These are phyloP conservation scores for Acanthurus tractus DNA, from an alignment of 2,797 vertebrate genomes.

Conservation along the genomic window DNA sequence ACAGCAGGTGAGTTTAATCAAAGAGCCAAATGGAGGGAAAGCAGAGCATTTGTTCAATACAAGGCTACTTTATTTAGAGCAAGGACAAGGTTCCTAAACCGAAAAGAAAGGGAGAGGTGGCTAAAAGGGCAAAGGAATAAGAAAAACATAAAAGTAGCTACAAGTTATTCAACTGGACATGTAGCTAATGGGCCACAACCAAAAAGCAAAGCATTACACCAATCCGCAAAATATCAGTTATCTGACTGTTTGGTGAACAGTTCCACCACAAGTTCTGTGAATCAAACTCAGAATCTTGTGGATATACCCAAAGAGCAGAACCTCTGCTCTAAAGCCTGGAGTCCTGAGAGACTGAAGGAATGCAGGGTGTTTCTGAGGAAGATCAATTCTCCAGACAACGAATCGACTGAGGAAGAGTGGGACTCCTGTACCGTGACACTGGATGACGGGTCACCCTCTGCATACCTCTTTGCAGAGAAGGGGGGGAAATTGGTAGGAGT, in stretches of 20 bases:
- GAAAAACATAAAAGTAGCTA: constrained; percentile 20
- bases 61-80: constrained; percentile 73
- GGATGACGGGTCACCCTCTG: constrained; percentile 78
- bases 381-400: constrained; percentile 90
- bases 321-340: constrained; percentile 87
- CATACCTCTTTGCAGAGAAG: constrained; percentile 68
- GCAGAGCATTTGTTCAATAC: constrained; percentile 62
- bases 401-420: constrained; percentile 81
- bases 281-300: constrained; percentile 75
- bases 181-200: constrained; percentile 38
- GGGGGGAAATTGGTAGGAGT: constrained; percentile 65
- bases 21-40: constrained; percentile 39
- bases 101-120: constrained; percentile 62
- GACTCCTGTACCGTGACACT: constrained; percentile 86
- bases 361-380: constrained; percentile 97
- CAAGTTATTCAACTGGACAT: constrained; percentile 25
- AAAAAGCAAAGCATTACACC: constrained; percentile 50
- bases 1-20: constrained; percentile 7
- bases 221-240: constrained; percentile 43
- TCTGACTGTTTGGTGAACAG: constrained; percentile 52
- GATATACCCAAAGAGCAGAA: constrained; percentile 76
- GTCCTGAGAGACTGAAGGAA: constrained; percentile 91
- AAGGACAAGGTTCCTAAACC: constrained; percentile 76
- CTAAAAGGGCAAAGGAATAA: constrained; percentile 49
- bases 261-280: constrained; percentile 47